A percentile compares a stretch with the other conserved stretches of the same genome.
Evolutionary conservation across 2,113 vertebrate species (phyloP).

Genomic region (Pelusios castaneus): DNA sequence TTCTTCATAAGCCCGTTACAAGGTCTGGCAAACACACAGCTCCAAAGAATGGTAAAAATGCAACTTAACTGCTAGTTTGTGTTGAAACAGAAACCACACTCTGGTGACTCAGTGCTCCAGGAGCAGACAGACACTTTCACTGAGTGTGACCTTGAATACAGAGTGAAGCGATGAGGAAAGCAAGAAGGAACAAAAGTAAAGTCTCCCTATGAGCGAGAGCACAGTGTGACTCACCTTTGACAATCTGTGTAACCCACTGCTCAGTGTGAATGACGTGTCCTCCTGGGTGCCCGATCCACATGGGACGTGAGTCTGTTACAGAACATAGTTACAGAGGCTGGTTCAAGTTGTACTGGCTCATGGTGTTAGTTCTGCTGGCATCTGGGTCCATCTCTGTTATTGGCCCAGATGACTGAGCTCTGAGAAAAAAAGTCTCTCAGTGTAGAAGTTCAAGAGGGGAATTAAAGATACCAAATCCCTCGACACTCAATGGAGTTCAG

Average conservation of each 20-base stretch:
- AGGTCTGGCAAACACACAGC: neutral
- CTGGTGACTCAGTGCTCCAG: neutral
- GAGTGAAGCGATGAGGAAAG: neutral
- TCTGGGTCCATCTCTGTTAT: rapidly evolving
- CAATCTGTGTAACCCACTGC: neutral
- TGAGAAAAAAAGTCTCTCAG: neutral
- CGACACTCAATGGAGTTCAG: neutral
- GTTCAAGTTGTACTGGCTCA: neutral
- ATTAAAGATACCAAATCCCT: neutral
- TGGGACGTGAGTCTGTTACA: neutral
- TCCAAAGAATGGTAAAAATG: neutral
- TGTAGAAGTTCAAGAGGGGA: neutral
- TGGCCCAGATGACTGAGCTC: neutral
- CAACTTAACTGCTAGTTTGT: neutral
- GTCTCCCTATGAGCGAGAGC: neutral
- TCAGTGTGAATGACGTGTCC: neutral
- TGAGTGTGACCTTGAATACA: neutral
- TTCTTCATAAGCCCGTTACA: neutral
- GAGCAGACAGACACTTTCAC: neutral
- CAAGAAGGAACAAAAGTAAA: neutral
- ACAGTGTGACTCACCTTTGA: neutral
- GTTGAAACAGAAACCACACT: rapidly evolving
- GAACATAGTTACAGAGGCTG: neutral
- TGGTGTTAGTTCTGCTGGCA: conserved; percentile 23
- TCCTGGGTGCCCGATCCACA: neutral